phyloP scores from a whole-genome alignment of 2,888 invertebrate species.

The Anoncus sp. region DNA sequence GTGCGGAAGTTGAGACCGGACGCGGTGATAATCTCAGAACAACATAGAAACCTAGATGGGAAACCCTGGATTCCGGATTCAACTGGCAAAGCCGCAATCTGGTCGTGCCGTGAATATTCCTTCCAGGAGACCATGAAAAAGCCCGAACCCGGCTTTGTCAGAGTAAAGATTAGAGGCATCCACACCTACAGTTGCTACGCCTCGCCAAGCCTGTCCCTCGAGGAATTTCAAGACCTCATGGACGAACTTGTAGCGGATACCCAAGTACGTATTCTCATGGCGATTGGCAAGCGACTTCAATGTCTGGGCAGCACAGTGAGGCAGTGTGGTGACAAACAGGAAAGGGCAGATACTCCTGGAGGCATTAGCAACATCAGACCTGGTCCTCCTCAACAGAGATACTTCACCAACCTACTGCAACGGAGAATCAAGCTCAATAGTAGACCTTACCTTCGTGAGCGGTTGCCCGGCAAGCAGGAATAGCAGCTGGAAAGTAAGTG shows the following conservation, averaged over 20 bases:
- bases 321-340: conserved; percentile 54
- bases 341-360: neutral
- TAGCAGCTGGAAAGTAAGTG: conserved; percentile 57
- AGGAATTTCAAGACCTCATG: conserved; percentile 34
- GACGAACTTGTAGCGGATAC: conserved; percentile 53
- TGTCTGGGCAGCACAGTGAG: conserved; percentile 62
- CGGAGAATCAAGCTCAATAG: conserved; percentile 40
- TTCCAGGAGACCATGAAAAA: neutral
- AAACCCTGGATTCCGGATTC: neutral
- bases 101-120: neutral
- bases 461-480: conserved; percentile 41
- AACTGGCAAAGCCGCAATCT: neutral
- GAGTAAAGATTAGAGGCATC: neutral
- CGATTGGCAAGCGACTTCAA: conserved; percentile 62
- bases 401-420: conserved; percentile 36
- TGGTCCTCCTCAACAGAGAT: conserved; percentile 2
- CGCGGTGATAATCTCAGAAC: too few relatives aligned
- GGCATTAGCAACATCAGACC: neutral
- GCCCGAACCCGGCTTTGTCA: neutral
- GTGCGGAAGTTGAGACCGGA: too few relatives aligned
- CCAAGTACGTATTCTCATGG: conserved; percentile 34
- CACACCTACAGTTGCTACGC: conserved; percentile 55
- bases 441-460: conserved; percentile 64
- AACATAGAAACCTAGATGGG: too few relatives aligned
- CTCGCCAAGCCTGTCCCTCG: conserved; percentile 33